Base-by-base conservation (phyloP, 1,140 invertebrate species). In the Chelonus insularis region DNA sequence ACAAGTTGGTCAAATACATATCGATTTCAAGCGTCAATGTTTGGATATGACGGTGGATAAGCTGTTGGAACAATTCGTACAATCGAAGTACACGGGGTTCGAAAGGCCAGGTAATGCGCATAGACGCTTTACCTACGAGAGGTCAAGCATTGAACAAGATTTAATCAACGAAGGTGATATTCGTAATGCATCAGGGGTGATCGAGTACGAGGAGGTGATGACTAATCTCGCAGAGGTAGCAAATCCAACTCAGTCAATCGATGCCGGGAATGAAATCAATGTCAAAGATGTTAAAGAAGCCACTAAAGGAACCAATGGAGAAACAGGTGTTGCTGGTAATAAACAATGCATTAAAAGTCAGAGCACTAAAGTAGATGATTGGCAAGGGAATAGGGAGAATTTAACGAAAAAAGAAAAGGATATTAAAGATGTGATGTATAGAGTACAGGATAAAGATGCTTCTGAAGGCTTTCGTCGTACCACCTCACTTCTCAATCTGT, bases 401-500 rank as follows among this genome's bases (percentile, higher is more conserved):
- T 62, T 68, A 12, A 66, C 66, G 16, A 45, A 64, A 57, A 47
- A 54, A 14, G 81, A 74, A 62, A 73, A 72, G 66, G 70, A 75
- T 63, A 73, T 43, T 43, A 55, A 39, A 41, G 60, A 65, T 43
- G 47, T 56, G 14, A 62, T 48, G 43, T 37, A 41, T 56, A 58
- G 57, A 23, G 82, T 72, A 64, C 72, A 72, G 65, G 71, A 75
- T 63, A 73, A 66, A 78, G 83, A 85, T 58, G 43, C 68, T 72
- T 84, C 83, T 83, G 92, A 92, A 87, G 86, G 90, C 82, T 93
- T 91, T 80, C 89, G 92, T 82, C 90, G 93, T 85, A 93, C 93
- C 82, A 94, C 92, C 80, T 95, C 93, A 81, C 88, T 95, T 78
- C 87, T 95, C 81, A 95, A 95, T 88, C 87, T 95, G 83, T 95